Evolutionary conservation across 2,113 vertebrate genomes (phyloP).

Genomic region (Oreochromis tanganicae): DNA sequence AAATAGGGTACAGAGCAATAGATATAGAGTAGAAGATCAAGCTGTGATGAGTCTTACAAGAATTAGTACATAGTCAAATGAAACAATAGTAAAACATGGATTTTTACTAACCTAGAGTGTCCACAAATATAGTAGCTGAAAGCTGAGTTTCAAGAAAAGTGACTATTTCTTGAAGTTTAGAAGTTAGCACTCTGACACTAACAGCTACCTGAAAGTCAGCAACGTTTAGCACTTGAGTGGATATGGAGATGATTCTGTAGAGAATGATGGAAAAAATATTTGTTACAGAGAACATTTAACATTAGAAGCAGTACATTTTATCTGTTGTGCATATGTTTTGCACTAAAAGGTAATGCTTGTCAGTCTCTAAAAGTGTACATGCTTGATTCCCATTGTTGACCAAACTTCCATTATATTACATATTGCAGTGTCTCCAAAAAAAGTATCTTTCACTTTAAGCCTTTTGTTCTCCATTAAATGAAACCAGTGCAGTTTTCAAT

Average conservation of each 20-base stretch:
- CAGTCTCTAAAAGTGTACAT: too few species aligned
- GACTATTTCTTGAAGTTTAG: constrained; percentile 7
- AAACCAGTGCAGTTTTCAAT: too few species aligned
- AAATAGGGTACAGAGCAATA: not conserved
- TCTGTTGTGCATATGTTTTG: too few species aligned
- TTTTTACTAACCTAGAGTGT: constrained; percentile 40
- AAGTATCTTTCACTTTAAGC: too few species aligned
- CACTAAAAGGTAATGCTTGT: too few species aligned
- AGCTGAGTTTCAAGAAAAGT: fast-evolving
- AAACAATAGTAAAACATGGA: not conserved
- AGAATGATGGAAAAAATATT: not conserved
- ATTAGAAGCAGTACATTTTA: too few species aligned
- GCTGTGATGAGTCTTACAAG: not conserved
- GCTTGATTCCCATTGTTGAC: too few species aligned
- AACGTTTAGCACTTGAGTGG: fast-evolving
- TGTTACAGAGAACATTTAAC: not conserved
- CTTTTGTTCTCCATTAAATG: too few species aligned
- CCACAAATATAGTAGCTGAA: not conserved
- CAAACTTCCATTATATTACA: too few species aligned
- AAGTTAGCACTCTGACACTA: not conserved
- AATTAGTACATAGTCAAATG: not conserved
- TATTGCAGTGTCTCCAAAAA: too few species aligned
- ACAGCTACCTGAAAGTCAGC: constrained; percentile 23
- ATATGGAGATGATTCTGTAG: not conserved
- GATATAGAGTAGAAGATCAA: not conserved